Evolutionary conservation across 2,797 vertebrate species (phyloP).

Genomic region (Pangasius mekongensis): DNA sequence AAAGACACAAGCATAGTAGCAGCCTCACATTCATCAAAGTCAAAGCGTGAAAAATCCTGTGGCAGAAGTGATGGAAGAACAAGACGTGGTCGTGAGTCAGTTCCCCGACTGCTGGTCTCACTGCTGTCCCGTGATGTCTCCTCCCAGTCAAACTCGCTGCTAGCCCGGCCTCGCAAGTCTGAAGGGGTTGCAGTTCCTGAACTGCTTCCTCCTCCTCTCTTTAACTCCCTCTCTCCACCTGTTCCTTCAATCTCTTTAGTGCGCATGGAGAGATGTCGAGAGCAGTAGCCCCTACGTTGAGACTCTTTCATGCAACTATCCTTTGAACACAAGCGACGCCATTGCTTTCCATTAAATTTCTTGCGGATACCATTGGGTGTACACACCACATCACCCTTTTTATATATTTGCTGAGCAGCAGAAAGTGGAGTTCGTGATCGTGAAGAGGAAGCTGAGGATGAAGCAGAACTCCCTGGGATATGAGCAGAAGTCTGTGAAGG

Average conservation of each 20-base stretch:
- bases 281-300: conserved; percentile 90
- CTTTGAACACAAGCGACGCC: conserved; percentile 89
- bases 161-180: conserved; percentile 82
- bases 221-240: conserved; percentile 70
- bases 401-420: conserved; percentile 88
- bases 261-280: conserved; percentile 90
- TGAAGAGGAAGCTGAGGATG: conserved; percentile 73
- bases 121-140: conserved; percentile 89
- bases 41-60: conserved; percentile 87
- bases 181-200: conserved; percentile 87
- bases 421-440: conserved; percentile 86
- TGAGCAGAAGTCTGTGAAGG: conserved; percentile 71
- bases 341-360: conserved; percentile 95
- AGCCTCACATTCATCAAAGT: conserved; percentile 92
- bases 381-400: conserved; percentile 92
- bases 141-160: conserved; percentile 90
- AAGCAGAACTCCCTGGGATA: conserved; percentile 65
- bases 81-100: conserved; percentile 85
- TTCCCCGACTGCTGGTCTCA: conserved; percentile 84
- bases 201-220: conserved; percentile 80
- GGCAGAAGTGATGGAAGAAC: conserved; percentile 79
- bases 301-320: conserved; percentile 94
- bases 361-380: conserved; percentile 92
- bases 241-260: conserved; percentile 90
- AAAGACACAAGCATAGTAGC: conserved; percentile 93